These are phyloP conservation scores for Leptinotarsa undecemlineata DNA, from an alignment of 1,140 invertebrate species.

Conservation along the genomic window DNA sequence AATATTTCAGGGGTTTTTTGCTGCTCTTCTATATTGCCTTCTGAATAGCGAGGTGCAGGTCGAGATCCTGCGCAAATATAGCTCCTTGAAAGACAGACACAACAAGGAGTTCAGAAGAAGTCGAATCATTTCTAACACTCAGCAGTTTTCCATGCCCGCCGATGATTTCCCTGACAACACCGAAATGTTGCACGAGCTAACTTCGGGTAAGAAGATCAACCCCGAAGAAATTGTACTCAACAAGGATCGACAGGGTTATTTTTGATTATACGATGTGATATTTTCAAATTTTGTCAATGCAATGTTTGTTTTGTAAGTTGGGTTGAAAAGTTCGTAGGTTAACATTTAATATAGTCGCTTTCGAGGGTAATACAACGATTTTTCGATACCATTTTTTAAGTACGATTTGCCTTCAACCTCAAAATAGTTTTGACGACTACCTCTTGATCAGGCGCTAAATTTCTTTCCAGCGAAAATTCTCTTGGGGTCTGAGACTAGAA, in stretches of 20 bases:
- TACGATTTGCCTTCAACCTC: too few species aligned
- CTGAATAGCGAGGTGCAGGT: slow-evolving; percentile 79
- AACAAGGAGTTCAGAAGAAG: slow-evolving; percentile 39
- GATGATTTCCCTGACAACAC: slow-evolving; percentile 28
- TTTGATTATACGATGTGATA: slow-evolving; percentile 4
- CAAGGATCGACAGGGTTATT: not conserved
- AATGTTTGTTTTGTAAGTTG: not conserved
- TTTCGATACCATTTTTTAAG: too few species aligned
- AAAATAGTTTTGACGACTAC: too few species aligned
- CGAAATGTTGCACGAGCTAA: slow-evolving; percentile 23
- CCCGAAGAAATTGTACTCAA: not conserved
- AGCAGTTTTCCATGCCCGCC: slow-evolving; percentile 34
- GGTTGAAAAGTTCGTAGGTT: not conserved
- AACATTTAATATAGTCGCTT: too few species aligned
- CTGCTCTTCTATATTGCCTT: slow-evolving; percentile 84
- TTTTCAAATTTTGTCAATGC: not conserved
- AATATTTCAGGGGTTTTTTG: slow-evolving; percentile 73
- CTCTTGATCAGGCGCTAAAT: too few species aligned
- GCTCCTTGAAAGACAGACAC: slow-evolving; percentile 38
- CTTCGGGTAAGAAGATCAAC: not conserved
- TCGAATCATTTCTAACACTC: slow-evolving; percentile 43
- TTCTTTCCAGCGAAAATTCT: too few species aligned
- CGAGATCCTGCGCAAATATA: slow-evolving; percentile 48
- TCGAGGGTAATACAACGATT: too few species aligned
- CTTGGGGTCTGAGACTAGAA: too few species aligned